These are phyloP conservation scores for Diadegma fenestrale DNA, from an alignment of 2,888 invertebrate species.

Conservation along the genomic window DNA sequence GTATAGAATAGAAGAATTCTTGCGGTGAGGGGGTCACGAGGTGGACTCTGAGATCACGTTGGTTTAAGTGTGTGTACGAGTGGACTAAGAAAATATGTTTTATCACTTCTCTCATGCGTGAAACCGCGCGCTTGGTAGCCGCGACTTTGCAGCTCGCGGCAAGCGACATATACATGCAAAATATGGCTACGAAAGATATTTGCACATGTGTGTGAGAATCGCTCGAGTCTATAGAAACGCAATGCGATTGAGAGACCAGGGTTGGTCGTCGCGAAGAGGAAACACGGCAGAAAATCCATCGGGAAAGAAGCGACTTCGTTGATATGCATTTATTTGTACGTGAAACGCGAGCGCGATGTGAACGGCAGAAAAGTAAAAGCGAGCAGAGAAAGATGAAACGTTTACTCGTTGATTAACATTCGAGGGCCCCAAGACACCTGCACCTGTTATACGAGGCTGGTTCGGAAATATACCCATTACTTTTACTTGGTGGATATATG, in stretches of 20 bases:
- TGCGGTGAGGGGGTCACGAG: slow-evolving; percentile 20
- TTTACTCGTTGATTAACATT: slow-evolving; percentile 80
- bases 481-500: slow-evolving; percentile 25
- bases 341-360: slow-evolving; percentile 59
- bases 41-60: slow-evolving; percentile 28
- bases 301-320: slow-evolving; percentile 44
- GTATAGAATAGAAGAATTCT: slow-evolving; percentile 53
- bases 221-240: slow-evolving; percentile 55
- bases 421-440: slow-evolving; percentile 82
- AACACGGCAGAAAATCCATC: slow-evolving; percentile 48
- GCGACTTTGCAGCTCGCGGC: slow-evolving; percentile 66
- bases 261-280: slow-evolving; percentile 59
- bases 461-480: slow-evolving; percentile 51
- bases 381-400: slow-evolving; percentile 71
- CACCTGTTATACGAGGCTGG: slow-evolving; percentile 70
- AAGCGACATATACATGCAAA: slow-evolving; percentile 32
- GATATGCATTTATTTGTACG: background rate
- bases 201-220: slow-evolving; percentile 71
- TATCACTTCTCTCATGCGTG: slow-evolving; percentile 78
- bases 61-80: slow-evolving; percentile 8
- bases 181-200: slow-evolving; percentile 73
- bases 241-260: slow-evolving; percentile 36
- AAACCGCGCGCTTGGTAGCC: slow-evolving; percentile 74
- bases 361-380: slow-evolving; percentile 67
- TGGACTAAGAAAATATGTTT: slow-evolving; percentile 72